phyloP scores from a whole-genome alignment of 1,140 invertebrate genomes.

The Leptopilina boulardi region DNA sequence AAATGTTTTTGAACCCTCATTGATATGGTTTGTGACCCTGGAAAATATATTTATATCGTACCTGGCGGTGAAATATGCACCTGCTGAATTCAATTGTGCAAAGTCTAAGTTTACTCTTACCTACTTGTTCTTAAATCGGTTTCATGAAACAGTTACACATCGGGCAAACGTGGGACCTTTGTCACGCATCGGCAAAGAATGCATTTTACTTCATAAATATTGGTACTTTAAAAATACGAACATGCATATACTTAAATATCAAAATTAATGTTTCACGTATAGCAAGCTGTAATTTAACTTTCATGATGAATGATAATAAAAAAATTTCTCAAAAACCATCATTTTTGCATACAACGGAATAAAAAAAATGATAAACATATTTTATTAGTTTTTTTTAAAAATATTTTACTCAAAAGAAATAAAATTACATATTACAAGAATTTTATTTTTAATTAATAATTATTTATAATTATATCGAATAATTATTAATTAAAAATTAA shows the following conservation, averaged over 20 bases:
- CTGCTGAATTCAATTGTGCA: slow-evolving; percentile 19
- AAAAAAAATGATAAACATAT: not conserved
- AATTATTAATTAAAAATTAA: too few relatives aligned
- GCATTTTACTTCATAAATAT: slow-evolving; percentile 33
- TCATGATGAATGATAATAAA: slow-evolving; percentile 22
- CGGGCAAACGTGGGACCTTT: slow-evolving; percentile 34
- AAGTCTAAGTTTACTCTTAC: not conserved
- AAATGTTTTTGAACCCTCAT: too few relatives aligned
- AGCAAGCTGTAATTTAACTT: slow-evolving; percentile 42
- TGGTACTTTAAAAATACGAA: slow-evolving; percentile 45
- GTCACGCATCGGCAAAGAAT: slow-evolving; percentile 38
- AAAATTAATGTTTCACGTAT: slow-evolving; percentile 46
- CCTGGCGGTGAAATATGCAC: slow-evolving; percentile 2
- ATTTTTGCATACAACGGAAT: not conserved
- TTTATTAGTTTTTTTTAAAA: not conserved
- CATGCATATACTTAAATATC: slow-evolving; percentile 44
- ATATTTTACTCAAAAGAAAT: not conserved
- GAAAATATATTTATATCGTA: not conserved
- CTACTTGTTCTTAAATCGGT: slow-evolving; percentile 23
- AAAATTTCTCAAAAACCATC: not conserved
- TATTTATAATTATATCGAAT: too few relatives aligned
- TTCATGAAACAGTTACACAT: slow-evolving; percentile 23
- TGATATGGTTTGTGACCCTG: not conserved
- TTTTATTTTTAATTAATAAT: too few relatives aligned
- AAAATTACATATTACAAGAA: too few relatives aligned